Percentiles rank a stretch among this genome's conserved stretches.
phyloP scores from a whole-genome alignment of 2,113 vertebrate species.

The Spilogale gracilis region DNA sequence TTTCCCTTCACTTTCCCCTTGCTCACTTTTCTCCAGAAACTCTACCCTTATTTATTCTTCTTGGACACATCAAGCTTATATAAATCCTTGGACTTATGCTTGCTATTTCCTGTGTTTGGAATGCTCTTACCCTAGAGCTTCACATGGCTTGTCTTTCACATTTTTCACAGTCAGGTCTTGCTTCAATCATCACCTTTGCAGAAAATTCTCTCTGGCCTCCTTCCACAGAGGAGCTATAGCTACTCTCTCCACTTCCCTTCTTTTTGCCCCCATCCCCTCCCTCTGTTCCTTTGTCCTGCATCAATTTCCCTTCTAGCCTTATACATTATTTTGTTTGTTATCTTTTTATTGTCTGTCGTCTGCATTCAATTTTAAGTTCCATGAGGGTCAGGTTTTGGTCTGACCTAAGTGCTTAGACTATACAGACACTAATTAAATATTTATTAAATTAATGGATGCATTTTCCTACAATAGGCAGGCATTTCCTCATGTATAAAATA shows the following conservation, averaged over 20 bases:
- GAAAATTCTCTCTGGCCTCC: not conserved
- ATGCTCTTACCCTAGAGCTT: not conserved
- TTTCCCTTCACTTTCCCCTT: not conserved
- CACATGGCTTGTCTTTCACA: not conserved
- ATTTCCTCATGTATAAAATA: not conserved
- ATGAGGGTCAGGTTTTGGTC: not conserved
- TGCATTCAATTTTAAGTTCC: not conserved
- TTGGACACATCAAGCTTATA: not conserved
- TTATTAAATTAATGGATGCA: not conserved
- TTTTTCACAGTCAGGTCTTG: not conserved
- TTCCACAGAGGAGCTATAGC: not conserved
- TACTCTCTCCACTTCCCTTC: accelerated
- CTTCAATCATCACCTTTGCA: not conserved
- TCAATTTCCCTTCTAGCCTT: not conserved
- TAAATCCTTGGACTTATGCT: not conserved
- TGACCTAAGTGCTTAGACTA: not conserved
- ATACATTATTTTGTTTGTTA: not conserved
- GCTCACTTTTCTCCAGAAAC: not conserved
- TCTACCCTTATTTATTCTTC: not conserved
- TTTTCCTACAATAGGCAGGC: not conserved
- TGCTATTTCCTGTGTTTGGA: not conserved
- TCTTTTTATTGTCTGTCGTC: not conserved
- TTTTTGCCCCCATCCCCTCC: not conserved
- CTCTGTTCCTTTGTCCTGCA: not conserved
- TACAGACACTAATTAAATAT: not conserved